Evolutionary conservation across 2,113 vertebrate species (phyloP), one percentile per base, ranked within the genome.

Genomic region (Calyptommatus sinebrachiatus): DNA sequence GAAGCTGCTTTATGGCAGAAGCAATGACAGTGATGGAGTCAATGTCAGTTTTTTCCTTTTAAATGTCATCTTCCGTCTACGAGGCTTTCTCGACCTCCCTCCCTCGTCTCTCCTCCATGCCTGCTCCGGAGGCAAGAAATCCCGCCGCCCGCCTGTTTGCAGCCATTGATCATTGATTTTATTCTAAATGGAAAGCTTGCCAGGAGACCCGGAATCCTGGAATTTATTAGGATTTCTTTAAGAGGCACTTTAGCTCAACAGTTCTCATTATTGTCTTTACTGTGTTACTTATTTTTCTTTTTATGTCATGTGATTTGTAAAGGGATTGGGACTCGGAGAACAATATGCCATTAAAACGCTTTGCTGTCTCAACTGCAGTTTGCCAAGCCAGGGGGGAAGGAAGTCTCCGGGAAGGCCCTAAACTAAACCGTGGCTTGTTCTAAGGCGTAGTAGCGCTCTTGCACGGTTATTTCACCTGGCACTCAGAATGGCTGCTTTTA

Each of bases 21-120:
- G 92, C 94, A 93, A 95, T 97, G 98, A 99, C 98, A 99, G 97
- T 99, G 98, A 99, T 97, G 97, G 98, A 99, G 97, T 98, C 97
- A 97, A 97, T 98, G 98, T 98, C 98, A 98, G 97, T 95, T 97
- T 98, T 97, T 97, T 96, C 92, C 94, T 96, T 97, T 97, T 98
- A 97, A 99, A 99, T 99, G 98, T 99, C 98, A 99, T 97, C 96
- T 97, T 96, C 97, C 95, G 96, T 97, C 96, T 96, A 92, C 90
- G 94, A 95, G 95, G 69, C 1, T 60, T 69, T 66, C 14, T 50
- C 50, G 9, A 50, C 50, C 14, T 3, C 78, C 41, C 8, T 31
- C 45, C 45, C 50, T 18, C 31, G 93, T 93, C 94, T 94, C 62
- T n/a, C 63, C 8, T 45, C n/a, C 5, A 61, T 16, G 35, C 53